Base-by-base conservation (phyloP, 2,113 vertebrate species). In the Odontesthes bonariensis region DNA sequence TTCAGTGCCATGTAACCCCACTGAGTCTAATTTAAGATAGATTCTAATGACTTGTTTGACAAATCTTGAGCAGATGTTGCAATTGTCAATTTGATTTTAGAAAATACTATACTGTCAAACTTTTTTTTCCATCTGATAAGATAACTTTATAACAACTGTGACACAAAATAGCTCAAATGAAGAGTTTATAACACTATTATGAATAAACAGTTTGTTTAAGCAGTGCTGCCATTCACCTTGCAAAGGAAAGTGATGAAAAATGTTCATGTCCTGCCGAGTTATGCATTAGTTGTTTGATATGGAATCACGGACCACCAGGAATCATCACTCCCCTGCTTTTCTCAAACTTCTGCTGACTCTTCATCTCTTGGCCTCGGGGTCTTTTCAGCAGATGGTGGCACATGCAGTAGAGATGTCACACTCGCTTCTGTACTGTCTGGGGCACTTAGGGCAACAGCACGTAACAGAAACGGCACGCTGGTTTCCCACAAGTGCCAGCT, bases 311-410 rank as follows among this genome's bases (percentile, higher is more conserved):
- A 64, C 69, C 51, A 53, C 2, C 3, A 63, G 16, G 32, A 87
- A 52, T 63, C 65, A 61, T 60, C 75, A 53, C 75, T 62, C 77
- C 57, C 6, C 1, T 1, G 27, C 9, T 3, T 49, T 65, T 23
- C 57, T 68, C 72, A 75, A 82, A 83, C 72, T 72, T 85, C 38
- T 62, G 82, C 84, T 77, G 86, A 90, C 79, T 88, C 75, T 42
- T 73, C 60, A 59, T 75, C 33, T 66, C 17, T 16, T 68, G 75
- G 80, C 88, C 84, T 85, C 65, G 2, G 86, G 86, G 62, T 82
- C 63, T 68, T 72, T 75, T 54, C 66, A n/a, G 82, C 86, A 83
- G 79, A 78, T 61, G 33, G 53, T 72, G 76, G 74, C 72, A 61
- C 8, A 76, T 49, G 58, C 62, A 81, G 75, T 62, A 53, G 66